Evolutionary conservation across 2,797 vertebrate species (phyloP).

Genomic region (Okamejei kenojei): DNA sequence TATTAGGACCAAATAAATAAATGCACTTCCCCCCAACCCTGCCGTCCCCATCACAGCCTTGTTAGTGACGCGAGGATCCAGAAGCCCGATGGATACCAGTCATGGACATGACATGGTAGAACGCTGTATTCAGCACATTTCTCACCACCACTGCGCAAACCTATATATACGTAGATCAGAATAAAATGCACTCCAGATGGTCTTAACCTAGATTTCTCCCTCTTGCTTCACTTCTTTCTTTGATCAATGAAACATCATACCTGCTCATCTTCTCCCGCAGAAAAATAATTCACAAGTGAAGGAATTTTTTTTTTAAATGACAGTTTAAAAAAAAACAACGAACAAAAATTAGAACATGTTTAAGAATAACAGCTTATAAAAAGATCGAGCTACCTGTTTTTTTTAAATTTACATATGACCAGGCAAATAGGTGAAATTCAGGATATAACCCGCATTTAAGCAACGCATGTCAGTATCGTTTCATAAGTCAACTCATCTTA

Average conservation of each 20-base stretch:
- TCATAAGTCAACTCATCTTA: background rate
- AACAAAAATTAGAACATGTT: background rate
- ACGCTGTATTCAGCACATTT: slow-evolving; percentile 35
- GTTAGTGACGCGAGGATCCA: background rate
- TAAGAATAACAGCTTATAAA: background rate
- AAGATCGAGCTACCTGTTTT: background rate
- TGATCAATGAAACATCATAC: slow-evolving; percentile 5
- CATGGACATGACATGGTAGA: slow-evolving; percentile 12
- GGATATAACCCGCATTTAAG: background rate
- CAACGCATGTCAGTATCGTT: background rate
- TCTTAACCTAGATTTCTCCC: slow-evolving; percentile 36
- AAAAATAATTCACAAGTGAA: background rate
- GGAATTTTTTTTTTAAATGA: background rate
- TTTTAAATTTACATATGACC: background rate
- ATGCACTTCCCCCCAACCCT: background rate
- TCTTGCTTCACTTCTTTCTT: background rate
- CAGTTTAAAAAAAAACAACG: background rate
- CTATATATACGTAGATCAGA: slow-evolving; percentile 31
- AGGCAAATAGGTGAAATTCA: background rate
- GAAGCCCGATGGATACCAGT: slow-evolving; percentile 4
- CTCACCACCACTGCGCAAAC: slow-evolving; percentile 2
- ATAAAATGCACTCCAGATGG: slow-evolving; percentile 32
- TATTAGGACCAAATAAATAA: background rate
- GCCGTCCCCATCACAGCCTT: background rate
- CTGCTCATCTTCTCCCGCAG: background rate